phyloP scores from a whole-genome alignment of 2,113 vertebrate species.

The Cepphus grylle region DNA sequence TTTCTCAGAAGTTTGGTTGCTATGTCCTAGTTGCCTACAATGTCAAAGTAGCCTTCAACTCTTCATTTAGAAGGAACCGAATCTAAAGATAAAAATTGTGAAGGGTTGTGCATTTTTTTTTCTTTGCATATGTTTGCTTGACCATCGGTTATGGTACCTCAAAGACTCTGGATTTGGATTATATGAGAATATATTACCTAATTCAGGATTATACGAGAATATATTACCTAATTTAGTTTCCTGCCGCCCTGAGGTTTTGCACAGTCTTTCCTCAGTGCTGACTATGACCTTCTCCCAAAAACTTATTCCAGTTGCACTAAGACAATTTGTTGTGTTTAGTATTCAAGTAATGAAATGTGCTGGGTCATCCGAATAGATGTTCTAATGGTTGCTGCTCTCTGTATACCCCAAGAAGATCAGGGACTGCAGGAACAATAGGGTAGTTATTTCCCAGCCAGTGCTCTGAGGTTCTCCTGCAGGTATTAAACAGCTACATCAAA shows the following conservation, averaged over 20 bases:
- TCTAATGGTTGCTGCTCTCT: background rate
- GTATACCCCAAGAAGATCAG: background rate
- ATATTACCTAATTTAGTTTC: background rate
- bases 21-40: background rate
- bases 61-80: background rate
- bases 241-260: background rate
- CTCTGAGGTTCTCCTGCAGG: background rate
- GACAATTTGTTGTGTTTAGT: background rate
- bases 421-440: background rate
- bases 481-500: background rate
- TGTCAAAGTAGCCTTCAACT: background rate
- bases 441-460: background rate
- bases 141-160: background rate
- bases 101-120: background rate
- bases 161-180: background rate
- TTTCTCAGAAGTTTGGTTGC: background rate
- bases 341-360: background rate
- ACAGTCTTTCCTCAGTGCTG: background rate
- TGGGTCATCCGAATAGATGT: background rate
- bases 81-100: background rate
- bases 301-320: background rate
- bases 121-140: background rate
- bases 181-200: background rate
- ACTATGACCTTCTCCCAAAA: background rate
- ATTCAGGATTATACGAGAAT: background rate